Percentiles rank a stretch among this genome's conserved stretches.
phyloP scores from a whole-genome alignment of 2,888 invertebrate species.

The Helleia helle region DNA sequence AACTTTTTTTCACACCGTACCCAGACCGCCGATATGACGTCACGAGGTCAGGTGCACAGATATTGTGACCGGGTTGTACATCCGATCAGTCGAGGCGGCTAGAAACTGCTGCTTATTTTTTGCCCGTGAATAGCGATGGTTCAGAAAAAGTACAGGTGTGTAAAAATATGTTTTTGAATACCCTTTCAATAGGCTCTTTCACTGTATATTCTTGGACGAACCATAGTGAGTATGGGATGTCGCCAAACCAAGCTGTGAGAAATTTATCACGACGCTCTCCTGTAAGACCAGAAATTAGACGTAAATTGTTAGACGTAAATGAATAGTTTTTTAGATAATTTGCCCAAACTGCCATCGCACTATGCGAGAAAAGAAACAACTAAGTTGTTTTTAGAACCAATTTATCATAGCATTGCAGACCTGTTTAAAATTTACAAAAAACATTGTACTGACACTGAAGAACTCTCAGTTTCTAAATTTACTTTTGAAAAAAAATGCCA shows the following conservation, averaged over 20 bases:
- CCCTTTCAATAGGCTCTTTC: too few species aligned
- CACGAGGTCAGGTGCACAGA: too few species aligned
- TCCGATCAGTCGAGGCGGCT: too few species aligned
- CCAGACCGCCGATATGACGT: too few species aligned
- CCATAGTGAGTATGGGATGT: background rate
- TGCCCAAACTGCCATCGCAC: slow-evolving; percentile 4
- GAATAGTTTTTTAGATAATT: background rate
- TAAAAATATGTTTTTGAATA: too few species aligned
- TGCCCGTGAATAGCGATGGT: too few species aligned
- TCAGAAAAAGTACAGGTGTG: too few species aligned
- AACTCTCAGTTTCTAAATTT: slow-evolving; percentile 1
- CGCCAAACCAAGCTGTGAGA: background rate
- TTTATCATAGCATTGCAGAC: background rate
- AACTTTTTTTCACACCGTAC: too few species aligned
- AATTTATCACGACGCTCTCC: background rate
- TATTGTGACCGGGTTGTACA: too few species aligned
- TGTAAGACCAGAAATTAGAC: background rate
- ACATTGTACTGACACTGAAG: background rate
- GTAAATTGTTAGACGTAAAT: background rate
- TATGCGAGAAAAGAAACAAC: slow-evolving; percentile 10
- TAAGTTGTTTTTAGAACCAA: slow-evolving; percentile 5
- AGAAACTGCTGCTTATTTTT: too few species aligned
- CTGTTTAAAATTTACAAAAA: slow-evolving; percentile 1
- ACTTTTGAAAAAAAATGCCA: too few species aligned
- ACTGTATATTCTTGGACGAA: too few species aligned